Conservation (phyloP, 30 jellyfish, hydroid and myxozoan species). For the Cassiopea andromeda region DNA sequence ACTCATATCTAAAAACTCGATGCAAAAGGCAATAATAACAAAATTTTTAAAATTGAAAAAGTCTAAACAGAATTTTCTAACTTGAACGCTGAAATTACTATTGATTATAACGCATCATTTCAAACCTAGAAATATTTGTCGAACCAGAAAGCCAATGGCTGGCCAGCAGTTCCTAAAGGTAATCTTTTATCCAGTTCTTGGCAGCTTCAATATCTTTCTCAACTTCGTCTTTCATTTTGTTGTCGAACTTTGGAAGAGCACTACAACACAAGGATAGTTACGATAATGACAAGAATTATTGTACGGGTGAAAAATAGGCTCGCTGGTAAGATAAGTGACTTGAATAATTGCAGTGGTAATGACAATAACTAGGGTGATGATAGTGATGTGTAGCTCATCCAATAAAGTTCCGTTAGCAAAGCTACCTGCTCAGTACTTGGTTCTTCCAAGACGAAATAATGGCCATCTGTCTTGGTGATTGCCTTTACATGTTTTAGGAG, state of each 20-base stretch:
- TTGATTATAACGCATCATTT: not conserved
- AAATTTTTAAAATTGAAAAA: not conserved
- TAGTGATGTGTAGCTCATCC: not conserved
- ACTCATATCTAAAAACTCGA: not conserved
- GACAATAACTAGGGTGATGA: not conserved
- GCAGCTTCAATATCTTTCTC: slow-evolving; percentile 69
- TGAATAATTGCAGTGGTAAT: not conserved
- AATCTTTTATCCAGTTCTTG: slow-evolving; percentile 67
- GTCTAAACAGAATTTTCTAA: not conserved
- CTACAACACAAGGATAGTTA: slow-evolving; percentile 12
- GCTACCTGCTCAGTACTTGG: no score
- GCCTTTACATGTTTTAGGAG: no score
- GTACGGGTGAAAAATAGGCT: not conserved
- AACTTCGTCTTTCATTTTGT: slow-evolving; percentile 61
- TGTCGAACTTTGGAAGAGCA: slow-evolving; percentile 75
- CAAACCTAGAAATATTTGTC: not conserved
- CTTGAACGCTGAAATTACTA: not conserved
- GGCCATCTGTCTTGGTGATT: no score
- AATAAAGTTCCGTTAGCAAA: no score
- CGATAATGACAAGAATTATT: not conserved
- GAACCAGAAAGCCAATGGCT: not conserved
- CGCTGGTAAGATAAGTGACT: not conserved
- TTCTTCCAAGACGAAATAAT: no score
- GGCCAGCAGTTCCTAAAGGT: slow-evolving; percentile 3
- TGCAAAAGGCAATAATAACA: not conserved